phyloP scores from a whole-genome alignment of 1,140 invertebrate genomes.

The Zeugodacus cucurbitae region DNA sequence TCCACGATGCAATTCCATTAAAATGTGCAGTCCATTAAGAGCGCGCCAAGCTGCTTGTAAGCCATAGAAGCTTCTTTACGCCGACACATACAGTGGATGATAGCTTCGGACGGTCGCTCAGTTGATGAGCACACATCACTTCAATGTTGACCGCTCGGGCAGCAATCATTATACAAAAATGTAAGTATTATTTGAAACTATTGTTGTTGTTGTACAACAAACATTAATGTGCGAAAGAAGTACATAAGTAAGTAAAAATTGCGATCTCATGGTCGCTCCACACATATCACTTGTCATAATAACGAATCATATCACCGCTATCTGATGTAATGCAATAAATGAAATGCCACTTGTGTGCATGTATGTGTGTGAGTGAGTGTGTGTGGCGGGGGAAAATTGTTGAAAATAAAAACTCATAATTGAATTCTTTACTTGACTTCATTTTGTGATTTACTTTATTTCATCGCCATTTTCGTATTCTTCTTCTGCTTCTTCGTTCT shows the following conservation, averaged over 20 bases:
- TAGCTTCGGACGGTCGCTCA: neutral
- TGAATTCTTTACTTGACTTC: constrained; percentile 22
- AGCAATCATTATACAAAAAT: neutral
- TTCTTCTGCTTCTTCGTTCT: neutral
- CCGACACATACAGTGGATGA: neutral
- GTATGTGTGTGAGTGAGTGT: neutral
- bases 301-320: neutral
- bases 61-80: neutral
- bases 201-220: neutral
- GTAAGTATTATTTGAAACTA: neutral
- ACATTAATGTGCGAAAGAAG: neutral
- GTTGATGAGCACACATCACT: neutral
- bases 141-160: neutral
- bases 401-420: constrained; percentile 24
- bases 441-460: constrained; percentile 18
- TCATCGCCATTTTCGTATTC: too few relatives aligned
- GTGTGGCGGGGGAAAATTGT: neutral
- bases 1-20: neutral
- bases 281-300: neutral
- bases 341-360: neutral
- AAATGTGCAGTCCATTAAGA: neutral
- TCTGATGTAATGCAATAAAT: neutral
- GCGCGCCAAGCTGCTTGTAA: neutral
- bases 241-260: neutral
- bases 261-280: neutral